Evolutionary conservation across 2,888 invertebrate genomes (phyloP), one percentile per base, ranked within the genome.

Genomic region (Trissolcus brochymenae): DNA sequence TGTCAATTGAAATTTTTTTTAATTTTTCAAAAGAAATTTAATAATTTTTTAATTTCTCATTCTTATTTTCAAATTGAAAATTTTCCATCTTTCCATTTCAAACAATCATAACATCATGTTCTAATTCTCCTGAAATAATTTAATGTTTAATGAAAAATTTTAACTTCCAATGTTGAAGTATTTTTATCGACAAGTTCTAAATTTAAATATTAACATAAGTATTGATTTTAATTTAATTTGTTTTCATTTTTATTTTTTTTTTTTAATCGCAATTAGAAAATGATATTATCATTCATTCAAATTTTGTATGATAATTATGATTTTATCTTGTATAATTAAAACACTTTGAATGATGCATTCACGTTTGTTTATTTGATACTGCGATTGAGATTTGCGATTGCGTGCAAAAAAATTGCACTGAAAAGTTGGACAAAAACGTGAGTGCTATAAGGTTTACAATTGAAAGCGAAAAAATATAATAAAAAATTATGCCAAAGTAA

Each of bases 401-500:
- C 17, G 35, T 14, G 16, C 40, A 25, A 62, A 76, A 70, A 76
- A 65, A 59, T 66, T 35, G 56, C 13, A 49, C 51, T 67, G 56
- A 67, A 65, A 65, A 65, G 25, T 41, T 11, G 6, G 62, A 51
- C 61, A 76, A 76, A 76, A 76, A 76, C 61, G 67, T 61, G 60
- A 56, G 49, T 62, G 66, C 76, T 71, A 62, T 76, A 67, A 14
- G 67, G 65, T 70, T 70, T 66, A 66, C 70, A 70, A 76, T 64
- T 65, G 59, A 7, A 11, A 29, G n/a, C n/a, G 51, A 73, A 73
- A 70, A 65, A 73, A 35, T 4, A 4, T 1, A 46, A 46, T 6
- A 17, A 56, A 56, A 56, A 56, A 56, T 50, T 14, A 49, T 29
- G 14, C 55, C 55, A 35, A 11, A 1, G 68, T 57, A 76, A 76